Conservation (phyloP, 2,113 vertebrate species). For the Channa maculata region DNA sequence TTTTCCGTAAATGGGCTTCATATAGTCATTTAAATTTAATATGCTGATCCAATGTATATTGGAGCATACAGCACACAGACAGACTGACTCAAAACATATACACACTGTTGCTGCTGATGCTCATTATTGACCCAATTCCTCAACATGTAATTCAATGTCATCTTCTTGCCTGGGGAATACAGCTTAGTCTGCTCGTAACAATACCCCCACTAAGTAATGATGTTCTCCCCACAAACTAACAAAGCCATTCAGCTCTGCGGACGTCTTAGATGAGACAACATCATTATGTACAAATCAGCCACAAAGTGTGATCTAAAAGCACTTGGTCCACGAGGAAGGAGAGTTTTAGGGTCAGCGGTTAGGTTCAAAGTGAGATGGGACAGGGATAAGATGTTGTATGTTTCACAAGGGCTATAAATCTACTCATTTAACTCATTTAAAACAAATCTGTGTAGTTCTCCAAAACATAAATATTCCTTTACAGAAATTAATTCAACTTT, state of each 20-base stretch:
- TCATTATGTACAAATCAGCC: conserved; percentile 59
- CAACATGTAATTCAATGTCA: conserved; percentile 76
- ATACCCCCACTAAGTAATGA: conserved; percentile 74
- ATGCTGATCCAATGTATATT: conserved; percentile 5
- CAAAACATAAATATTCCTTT: not conserved
- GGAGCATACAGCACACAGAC: not conserved
- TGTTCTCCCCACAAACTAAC: conserved; percentile 69
- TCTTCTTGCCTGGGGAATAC: conserved; percentile 70
- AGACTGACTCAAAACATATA: conserved; percentile 10
- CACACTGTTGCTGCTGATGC: conserved; percentile 35
- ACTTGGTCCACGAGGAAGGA: conserved; percentile 24
- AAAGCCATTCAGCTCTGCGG: conserved; percentile 62
- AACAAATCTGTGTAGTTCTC: too few species aligned
- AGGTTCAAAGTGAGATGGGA: conserved; percentile 6
- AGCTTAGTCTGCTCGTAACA: conserved; percentile 72
- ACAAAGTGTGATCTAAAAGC: conserved; percentile 51
- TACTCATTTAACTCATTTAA: not conserved
- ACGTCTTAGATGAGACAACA: conserved; percentile 63
- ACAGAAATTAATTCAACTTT: too few species aligned
- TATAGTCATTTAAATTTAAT: conserved; percentile 14
- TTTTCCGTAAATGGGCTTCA: not conserved
- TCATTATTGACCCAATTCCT: conserved; percentile 74
- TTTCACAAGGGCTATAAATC: not conserved
- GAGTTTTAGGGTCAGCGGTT: conserved; percentile 22
- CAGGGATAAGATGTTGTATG: not conserved